Conservation (phyloP, 2,797 vertebrate genomes). For the Salmo trutta region DNA sequence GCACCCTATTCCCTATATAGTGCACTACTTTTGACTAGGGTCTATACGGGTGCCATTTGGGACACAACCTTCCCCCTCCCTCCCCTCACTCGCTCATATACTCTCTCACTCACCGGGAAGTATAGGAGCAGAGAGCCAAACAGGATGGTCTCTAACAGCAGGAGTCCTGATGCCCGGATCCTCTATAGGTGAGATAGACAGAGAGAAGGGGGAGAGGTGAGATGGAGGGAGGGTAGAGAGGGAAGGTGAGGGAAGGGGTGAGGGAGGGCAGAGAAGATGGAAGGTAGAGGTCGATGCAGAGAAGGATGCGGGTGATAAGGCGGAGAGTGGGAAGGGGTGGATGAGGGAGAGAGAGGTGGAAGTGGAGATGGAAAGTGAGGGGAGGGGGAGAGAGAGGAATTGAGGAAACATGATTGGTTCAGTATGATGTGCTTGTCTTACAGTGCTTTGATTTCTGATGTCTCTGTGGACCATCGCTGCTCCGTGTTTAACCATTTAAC, state of each 20-base stretch:
- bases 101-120: constrained; percentile 86
- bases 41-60: not conserved
- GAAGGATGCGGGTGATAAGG: not conserved
- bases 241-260: not conserved
- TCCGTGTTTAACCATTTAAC: not conserved
- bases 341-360: not conserved
- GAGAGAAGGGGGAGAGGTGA: too few species aligned
- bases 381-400: not conserved
- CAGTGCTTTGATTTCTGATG: not conserved
- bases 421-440: not conserved
- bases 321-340: not conserved
- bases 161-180: constrained; percentile 86
- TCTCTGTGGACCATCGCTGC: not conserved
- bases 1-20: not conserved
- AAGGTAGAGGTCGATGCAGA: not conserved
- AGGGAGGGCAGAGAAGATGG: not conserved
- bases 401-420: not conserved
- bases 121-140: constrained; percentile 95
- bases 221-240: not conserved
- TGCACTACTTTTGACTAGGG: not conserved
- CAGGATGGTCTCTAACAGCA: constrained; percentile 91
- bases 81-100: not conserved
- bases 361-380: not conserved
- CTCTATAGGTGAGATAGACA: constrained; percentile 67
- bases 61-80: constrained; percentile 19